These are phyloP conservation scores for Danio tinwini DNA, from an alignment of 2,797 vertebrate species.

Conservation along the genomic window DNA sequence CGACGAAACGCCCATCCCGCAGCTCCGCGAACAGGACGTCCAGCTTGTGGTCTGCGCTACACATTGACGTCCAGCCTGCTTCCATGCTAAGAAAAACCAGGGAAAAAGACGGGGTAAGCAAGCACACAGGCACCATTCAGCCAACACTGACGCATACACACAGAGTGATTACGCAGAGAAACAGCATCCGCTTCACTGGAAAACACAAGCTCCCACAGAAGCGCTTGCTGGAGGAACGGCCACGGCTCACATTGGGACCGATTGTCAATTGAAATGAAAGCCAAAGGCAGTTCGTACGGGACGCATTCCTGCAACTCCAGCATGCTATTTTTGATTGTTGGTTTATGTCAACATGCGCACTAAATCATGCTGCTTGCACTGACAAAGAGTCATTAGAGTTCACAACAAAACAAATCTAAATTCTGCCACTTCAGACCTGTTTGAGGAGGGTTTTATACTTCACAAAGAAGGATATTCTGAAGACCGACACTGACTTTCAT, in stretches of 20 bases:
- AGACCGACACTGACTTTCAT: too few species aligned
- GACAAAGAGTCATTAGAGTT: not conserved
- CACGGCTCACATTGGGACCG: slow-evolving; percentile 68
- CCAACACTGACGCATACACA: slow-evolving; percentile 75
- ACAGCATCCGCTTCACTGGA: slow-evolving; percentile 76
- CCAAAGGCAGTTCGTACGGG: slow-evolving; percentile 66
- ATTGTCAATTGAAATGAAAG: slow-evolving; percentile 70
- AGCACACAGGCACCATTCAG: slow-evolving; percentile 80
- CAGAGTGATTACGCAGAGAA: slow-evolving; percentile 76
- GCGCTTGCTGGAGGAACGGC: slow-evolving; percentile 34
- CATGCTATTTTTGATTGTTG: slow-evolving; percentile 16
- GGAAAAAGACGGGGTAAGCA: slow-evolving; percentile 47
- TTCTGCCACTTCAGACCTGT: too few species aligned
- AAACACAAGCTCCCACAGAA: slow-evolving; percentile 65
- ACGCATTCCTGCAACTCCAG: slow-evolving; percentile 14
- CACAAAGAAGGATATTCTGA: too few species aligned
- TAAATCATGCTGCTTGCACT: not conserved
- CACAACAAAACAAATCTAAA: too few species aligned
- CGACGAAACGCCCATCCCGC: slow-evolving; percentile 84
- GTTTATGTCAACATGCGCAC: slow-evolving; percentile 5
- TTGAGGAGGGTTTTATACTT: too few species aligned
- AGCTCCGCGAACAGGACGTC: slow-evolving; percentile 85
- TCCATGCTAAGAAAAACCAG: slow-evolving; percentile 69
- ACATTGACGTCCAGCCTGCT: slow-evolving; percentile 72
- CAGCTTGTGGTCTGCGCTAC: slow-evolving; percentile 82